These are phyloP conservation scores for Synodontis membranacea DNA, from an alignment of 2,113 vertebrate genomes.

Conservation along the genomic window DNA sequence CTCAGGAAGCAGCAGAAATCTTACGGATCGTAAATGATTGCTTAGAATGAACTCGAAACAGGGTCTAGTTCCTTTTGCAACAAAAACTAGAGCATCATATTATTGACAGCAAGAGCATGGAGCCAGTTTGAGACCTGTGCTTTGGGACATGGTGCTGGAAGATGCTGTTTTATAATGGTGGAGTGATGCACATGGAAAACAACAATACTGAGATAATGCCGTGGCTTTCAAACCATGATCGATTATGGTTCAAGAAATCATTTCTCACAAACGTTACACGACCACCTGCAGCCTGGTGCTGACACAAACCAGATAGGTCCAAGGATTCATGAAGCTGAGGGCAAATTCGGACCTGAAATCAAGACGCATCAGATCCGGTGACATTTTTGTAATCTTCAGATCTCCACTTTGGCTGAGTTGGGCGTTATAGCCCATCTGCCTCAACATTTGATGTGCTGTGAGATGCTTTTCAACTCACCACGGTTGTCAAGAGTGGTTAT, in stretches of 20 bases:
- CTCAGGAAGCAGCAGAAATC: not conserved
- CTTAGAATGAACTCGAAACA: no score
- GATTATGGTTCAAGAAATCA: not conserved
- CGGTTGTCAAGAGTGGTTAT: no score
- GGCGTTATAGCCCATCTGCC: not conserved
- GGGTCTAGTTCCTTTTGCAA: not conserved
- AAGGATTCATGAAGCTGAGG: not conserved
- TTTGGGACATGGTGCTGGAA: not conserved
- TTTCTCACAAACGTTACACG: not conserved
- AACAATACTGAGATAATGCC: not conserved
- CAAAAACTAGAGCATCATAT: not conserved
- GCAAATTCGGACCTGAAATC: not conserved
- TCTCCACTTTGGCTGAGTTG: not conserved
- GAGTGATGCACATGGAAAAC: not conserved
- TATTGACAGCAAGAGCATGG: not conserved
- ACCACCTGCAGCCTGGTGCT: not conserved
- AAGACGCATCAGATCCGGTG: not conserved
- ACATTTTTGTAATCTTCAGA: not conserved
- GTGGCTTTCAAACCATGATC: not conserved
- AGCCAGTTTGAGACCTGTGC: not conserved
- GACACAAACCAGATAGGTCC: not conserved
- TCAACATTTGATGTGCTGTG: not conserved
- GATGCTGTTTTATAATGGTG: not conserved
- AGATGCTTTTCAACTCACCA: not conserved
- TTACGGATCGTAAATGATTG: no score